Conservation (phyloP, 2,113 vertebrate species). For the Platycercus adscitus region DNA sequence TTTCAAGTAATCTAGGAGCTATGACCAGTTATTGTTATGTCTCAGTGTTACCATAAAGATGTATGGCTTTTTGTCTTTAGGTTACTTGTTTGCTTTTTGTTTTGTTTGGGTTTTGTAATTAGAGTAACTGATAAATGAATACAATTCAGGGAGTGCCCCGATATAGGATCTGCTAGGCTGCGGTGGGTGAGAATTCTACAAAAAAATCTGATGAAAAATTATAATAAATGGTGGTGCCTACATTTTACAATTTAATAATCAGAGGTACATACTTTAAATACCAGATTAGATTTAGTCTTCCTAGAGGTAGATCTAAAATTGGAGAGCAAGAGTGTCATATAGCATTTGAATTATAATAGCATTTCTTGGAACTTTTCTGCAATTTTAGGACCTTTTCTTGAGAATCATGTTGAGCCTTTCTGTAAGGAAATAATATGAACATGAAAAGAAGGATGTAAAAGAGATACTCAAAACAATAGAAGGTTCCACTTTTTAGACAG, state of each 20-base stretch:
- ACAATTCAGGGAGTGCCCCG: background rate
- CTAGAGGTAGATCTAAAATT: background rate
- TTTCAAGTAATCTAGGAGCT: background rate
- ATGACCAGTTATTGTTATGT: background rate
- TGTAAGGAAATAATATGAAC: background rate
- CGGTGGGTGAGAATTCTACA: background rate
- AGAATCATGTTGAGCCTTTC: background rate
- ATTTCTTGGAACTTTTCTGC: background rate
- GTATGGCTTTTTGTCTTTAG: background rate
- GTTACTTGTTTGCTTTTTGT: background rate
- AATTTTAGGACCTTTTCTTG: background rate
- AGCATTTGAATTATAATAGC: background rate
- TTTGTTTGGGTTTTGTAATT: background rate
- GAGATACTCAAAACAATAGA: background rate
- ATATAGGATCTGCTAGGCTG: background rate
- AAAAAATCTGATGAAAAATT: background rate
- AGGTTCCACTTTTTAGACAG: background rate
- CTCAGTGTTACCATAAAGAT: background rate
- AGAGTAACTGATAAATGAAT: background rate
- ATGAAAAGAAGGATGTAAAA: background rate
- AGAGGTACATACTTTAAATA: background rate
- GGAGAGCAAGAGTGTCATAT: background rate
- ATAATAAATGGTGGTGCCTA: background rate
- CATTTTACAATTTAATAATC: background rate
- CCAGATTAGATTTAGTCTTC: background rate